Conservation (phyloP, 2,797 vertebrate species). For the Adelosebastes latens region DNA sequence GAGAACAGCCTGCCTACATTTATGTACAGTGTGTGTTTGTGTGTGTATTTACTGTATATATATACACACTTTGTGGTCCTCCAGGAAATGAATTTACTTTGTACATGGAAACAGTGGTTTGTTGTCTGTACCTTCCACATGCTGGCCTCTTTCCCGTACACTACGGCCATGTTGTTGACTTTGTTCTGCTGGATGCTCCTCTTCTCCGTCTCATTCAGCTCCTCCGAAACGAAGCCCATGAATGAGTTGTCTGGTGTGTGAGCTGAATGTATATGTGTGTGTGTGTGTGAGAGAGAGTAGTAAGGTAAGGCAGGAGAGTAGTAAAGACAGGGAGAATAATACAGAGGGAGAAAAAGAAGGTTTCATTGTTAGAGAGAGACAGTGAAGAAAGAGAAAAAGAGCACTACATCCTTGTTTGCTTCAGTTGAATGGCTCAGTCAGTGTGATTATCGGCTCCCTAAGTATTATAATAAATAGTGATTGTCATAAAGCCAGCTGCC, state of each 20-base stretch:
- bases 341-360: conserved; percentile 21
- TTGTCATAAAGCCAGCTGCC: conserved; percentile 39
- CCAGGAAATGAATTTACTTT: neutral
- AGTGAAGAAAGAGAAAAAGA: conserved; percentile 8
- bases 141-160: conserved; percentile 92
- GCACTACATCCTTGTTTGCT: conserved; percentile 12
- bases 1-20: too few species aligned
- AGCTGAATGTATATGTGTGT: conserved; percentile 74
- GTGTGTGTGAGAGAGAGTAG: neutral
- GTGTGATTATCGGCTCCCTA: conserved; percentile 21
- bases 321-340: conserved; percentile 5
- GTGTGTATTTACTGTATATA: neutral
- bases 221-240: conserved; percentile 95
- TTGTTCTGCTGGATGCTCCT: conserved; percentile 87
- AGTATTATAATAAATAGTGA: conserved; percentile 50
- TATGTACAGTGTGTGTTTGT: too few species aligned
- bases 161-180: conserved; percentile 92
- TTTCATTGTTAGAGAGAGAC: conserved; percentile 33
- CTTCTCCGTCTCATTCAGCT: conserved; percentile 90
- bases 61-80: neutral
- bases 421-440: conserved; percentile 10
- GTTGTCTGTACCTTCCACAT: conserved; percentile 92
- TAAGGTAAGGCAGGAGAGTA: neutral
- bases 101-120: neutral
- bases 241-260: conserved; percentile 97